Conservation (phyloP, 2,113 vertebrate species). For the Eurystomus gularis region DNA sequence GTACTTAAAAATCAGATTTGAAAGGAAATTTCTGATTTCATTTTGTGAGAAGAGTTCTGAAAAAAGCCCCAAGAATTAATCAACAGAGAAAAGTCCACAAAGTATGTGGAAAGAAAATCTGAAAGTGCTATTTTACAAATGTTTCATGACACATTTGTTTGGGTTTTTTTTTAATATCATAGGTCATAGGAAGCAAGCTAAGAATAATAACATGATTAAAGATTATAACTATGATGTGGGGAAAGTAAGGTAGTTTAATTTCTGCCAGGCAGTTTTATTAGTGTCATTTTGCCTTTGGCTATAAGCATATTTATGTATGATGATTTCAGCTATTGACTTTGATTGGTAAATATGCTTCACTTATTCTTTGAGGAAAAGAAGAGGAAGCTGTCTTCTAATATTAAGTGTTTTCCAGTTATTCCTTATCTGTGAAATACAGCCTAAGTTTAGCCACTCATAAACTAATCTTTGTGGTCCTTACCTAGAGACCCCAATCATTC, state of each 20-base stretch:
- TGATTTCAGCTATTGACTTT: slow-evolving; percentile 19
- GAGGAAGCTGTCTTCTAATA: not conserved
- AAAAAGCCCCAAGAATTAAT: not conserved
- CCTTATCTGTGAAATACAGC: not conserved
- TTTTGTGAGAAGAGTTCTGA: not conserved
- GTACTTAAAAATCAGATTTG: not conserved
- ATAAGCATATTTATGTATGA: not conserved
- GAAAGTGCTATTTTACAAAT: not conserved
- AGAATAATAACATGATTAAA: not conserved
- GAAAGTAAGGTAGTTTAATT: not conserved
- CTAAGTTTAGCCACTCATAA: not conserved
- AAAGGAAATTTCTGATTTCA: not conserved
- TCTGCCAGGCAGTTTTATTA: not conserved
- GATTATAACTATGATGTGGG: not conserved
- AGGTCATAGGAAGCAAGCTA: not conserved
- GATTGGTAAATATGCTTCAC: slow-evolving; percentile 9
- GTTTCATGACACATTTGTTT: not conserved
- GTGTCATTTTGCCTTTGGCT: not conserved
- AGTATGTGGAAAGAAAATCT: not conserved
- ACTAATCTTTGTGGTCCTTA: not conserved
- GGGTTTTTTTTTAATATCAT: not conserved
- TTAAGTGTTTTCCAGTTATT: not conserved
- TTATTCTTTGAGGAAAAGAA: not conserved
- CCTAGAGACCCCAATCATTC: not conserved
- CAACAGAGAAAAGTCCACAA: not conserved